phyloP scores from a whole-genome alignment of 2,113 vertebrate species.

The Hipposideros armiger region DNA sequence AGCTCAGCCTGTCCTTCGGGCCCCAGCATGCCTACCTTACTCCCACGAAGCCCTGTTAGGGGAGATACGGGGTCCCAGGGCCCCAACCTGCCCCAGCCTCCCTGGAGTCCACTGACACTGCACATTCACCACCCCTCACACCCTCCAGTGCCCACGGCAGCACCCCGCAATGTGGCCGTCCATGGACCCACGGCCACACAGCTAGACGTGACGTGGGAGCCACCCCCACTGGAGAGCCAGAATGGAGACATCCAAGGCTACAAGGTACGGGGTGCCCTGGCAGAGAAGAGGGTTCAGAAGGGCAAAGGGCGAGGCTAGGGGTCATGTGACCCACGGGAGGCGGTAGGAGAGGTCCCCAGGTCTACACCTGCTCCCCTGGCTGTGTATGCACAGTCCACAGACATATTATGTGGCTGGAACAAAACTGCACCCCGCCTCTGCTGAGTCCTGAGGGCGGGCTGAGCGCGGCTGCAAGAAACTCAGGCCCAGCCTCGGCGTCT shows the following conservation, averaged over 20 bases:
- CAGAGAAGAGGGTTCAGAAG: fast-evolving
- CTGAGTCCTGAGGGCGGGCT: fast-evolving
- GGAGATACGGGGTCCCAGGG: fast-evolving
- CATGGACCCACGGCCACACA: slow-evolving; percentile 94
- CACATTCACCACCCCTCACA: slow-evolving; percentile 34
- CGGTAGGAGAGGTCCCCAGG: fast-evolving
- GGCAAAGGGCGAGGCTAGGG: fast-evolving
- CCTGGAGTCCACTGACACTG: fast-evolving
- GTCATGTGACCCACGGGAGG: fast-evolving
- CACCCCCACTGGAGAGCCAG: slow-evolving; percentile 93
- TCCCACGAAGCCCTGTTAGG: not conserved
- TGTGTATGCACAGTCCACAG: fast-evolving
- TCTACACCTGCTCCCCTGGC: not conserved
- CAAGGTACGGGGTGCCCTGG: slow-evolving; percentile 88
- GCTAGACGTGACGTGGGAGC: slow-evolving; percentile 96
- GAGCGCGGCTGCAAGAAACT: not conserved
- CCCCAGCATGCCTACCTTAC: not conserved
- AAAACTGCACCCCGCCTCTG: fast-evolving
- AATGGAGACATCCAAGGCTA: slow-evolving; percentile 99
- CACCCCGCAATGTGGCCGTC: slow-evolving; percentile 93
- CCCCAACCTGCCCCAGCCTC: fast-evolving
- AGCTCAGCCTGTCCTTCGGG: not conserved
- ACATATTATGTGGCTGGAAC: fast-evolving
- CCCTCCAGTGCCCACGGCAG: slow-evolving; percentile 92
- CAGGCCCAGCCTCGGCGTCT: fast-evolving